These are phyloP conservation scores for Drosophila auraria DNA, from an alignment of 1,140 invertebrate genomes.

Conservation along the genomic window DNA sequence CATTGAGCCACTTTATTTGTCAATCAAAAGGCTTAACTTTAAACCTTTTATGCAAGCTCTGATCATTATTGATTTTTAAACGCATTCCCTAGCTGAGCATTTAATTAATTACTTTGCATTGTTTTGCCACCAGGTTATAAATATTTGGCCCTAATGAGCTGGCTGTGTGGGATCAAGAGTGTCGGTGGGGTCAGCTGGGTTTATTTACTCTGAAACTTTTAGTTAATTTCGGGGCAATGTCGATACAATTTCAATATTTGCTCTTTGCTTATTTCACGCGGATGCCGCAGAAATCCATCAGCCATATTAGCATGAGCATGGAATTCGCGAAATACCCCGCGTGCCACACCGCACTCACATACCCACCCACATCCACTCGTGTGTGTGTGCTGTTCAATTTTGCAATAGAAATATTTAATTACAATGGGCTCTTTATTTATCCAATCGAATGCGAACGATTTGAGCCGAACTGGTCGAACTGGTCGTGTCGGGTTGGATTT, in stretches of 20 bases:
- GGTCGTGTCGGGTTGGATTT: slow-evolving; percentile 24
- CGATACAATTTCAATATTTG: slow-evolving; percentile 52
- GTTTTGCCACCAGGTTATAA: slow-evolving; percentile 1
- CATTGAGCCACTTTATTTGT: background rate
- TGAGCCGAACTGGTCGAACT: background rate
- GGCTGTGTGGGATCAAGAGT: slow-evolving; percentile 6
- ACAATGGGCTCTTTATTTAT: slow-evolving; percentile 66
- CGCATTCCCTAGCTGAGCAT: background rate
- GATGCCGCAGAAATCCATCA: slow-evolving; percentile 37
- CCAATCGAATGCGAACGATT: slow-evolving; percentile 35
- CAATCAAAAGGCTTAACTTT: background rate
- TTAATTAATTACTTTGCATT: slow-evolving; percentile 14
- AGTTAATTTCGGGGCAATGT: slow-evolving; percentile 43
- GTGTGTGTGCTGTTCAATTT: slow-evolving; percentile 54
- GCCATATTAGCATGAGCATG: slow-evolving; percentile 17
- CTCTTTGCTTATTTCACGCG: slow-evolving; percentile 41
- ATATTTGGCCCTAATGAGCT: slow-evolving; percentile 27
- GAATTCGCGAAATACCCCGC: slow-evolving; percentile 7
- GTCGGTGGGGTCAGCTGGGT: background rate
- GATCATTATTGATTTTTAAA: slow-evolving; percentile 14
- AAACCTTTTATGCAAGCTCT: background rate
- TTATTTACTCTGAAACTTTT: slow-evolving; percentile 36
- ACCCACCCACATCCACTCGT: slow-evolving; percentile 1
- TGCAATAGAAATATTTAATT: slow-evolving; percentile 75
- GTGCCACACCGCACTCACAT: background rate